phyloP scores from a whole-genome alignment of 2,797 vertebrate genomes.

The Rhincodon typus region DNA sequence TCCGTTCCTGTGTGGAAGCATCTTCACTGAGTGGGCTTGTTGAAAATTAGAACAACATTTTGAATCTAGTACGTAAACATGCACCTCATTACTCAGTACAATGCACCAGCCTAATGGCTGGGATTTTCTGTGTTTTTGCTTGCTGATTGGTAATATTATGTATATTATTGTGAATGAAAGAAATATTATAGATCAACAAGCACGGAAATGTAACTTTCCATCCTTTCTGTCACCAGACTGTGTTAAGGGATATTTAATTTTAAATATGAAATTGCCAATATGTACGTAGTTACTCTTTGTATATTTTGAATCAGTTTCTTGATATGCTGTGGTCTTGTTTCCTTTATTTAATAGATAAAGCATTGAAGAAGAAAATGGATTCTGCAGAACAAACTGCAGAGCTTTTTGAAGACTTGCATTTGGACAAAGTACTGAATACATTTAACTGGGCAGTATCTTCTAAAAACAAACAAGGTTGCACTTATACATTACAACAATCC shows the following conservation, averaged over 20 bases:
- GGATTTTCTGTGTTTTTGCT: background rate
- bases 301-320: background rate
- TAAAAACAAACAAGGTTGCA: slow-evolving; percentile 41
- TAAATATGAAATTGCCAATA: background rate
- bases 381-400: slow-evolving; percentile 44
- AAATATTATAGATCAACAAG: background rate
- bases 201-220: background rate
- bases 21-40: background rate
- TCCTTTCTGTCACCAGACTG: background rate
- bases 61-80: background rate
- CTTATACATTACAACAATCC: background rate
- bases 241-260: background rate
- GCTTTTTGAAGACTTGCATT: slow-evolving; percentile 47
- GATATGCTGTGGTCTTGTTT: background rate
- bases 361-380: slow-evolving; percentile 39
- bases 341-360: slow-evolving; percentile 34
- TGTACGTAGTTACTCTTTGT: background rate
- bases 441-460: slow-evolving; percentile 42
- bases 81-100: background rate
- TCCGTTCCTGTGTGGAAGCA: background rate
- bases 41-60: background rate
- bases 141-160: background rate
- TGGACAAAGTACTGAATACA: slow-evolving; percentile 44
- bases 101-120: background rate
- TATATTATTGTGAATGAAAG: background rate